Evolutionary conservation across 2,797 vertebrate genomes (phyloP), one percentile per base, ranked within the genome.

Genomic region (Intellagama lesueurii): DNA sequence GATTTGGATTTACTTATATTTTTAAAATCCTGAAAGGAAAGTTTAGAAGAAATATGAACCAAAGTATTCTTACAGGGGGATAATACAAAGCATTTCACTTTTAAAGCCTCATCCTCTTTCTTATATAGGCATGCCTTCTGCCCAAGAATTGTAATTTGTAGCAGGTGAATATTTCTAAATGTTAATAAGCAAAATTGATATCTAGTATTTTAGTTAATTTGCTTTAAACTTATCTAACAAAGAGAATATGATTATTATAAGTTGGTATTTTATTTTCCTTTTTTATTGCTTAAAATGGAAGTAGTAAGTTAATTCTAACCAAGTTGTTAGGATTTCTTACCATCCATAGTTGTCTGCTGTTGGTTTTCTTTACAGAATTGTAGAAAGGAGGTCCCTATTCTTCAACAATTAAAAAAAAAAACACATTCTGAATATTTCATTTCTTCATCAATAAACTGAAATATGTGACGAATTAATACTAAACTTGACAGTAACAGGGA

Each of bases 1-100:
- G 92, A 90, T 94, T 95, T 93, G 92, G 92, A 83, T 89, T 56
- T 90, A 94, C 91, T 88, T 64, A 30, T 69, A 26, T 88, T 94
- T 92, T 91, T 91, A 64, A 64, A 64, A 64, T 93, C 93, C 90
- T 90, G 56, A 94, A 85, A 89, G 85, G 92, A 78, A 0, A 70
- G 28, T 0, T 30, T 91, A 92, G 75, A 89, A 88, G 77, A 72
- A n/a, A 1, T 91, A 85, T 90, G 90, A 93, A 79, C 35, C 44
- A 11, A 44, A 44, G 4, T 85, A 83, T 86, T 17, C 32, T 56
- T 4, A 75, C 78, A 1, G 5, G 1, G 28, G n/a, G 64, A 26
- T 3, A 8, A 19, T 49, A 1, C 22, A 68, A 78, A 89, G n/a
- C 32, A 69, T 22, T 90, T 94, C 81, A 83, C 44, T 35, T 91